A percentile compares a stretch with the other conserved stretches of the same genome.
Conservation (phyloP, 2,888 invertebrate species). For the Drosophila neotestacea region DNA sequence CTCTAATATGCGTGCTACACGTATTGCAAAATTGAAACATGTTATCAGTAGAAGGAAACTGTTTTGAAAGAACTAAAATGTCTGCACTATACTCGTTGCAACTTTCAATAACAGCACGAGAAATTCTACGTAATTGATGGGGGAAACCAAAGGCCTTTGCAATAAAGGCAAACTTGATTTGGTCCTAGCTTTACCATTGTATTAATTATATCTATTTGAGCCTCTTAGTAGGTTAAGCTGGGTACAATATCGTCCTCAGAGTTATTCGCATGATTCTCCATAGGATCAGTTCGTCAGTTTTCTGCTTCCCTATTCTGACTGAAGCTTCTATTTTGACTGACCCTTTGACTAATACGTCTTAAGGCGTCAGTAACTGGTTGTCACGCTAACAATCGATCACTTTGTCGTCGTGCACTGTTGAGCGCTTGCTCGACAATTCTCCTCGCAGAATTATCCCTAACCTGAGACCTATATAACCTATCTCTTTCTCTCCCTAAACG, state of each 20-base stretch:
- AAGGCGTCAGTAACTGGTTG: not conserved
- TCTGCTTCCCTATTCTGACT: constrained; percentile 2
- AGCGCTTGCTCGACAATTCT: constrained; percentile 4
- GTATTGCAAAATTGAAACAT: too few species aligned
- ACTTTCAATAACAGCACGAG: too few species aligned
- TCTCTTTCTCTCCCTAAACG: not conserved
- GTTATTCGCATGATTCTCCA: not conserved
- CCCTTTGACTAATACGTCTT: not conserved
- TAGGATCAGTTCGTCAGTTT: not conserved
- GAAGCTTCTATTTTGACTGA: not conserved
- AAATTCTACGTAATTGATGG: too few species aligned
- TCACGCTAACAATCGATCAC: not conserved
- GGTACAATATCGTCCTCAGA: not conserved
- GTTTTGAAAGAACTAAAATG: too few species aligned
- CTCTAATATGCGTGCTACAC: too few species aligned
- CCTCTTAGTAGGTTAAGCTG: not conserved
- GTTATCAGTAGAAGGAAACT: too few species aligned
- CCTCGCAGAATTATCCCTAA: not conserved
- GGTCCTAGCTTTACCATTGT: too few species aligned
- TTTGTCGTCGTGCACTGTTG: not conserved
- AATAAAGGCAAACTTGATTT: too few species aligned
- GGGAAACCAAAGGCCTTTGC: too few species aligned
- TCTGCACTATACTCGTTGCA: too few species aligned
- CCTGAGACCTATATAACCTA: not conserved
- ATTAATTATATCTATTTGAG: not conserved